Evolutionary conservation across 2,888 invertebrate genomes (phyloP), one percentile per base, ranked within the genome.

Genomic region (Platerodrilus igneus): DNA sequence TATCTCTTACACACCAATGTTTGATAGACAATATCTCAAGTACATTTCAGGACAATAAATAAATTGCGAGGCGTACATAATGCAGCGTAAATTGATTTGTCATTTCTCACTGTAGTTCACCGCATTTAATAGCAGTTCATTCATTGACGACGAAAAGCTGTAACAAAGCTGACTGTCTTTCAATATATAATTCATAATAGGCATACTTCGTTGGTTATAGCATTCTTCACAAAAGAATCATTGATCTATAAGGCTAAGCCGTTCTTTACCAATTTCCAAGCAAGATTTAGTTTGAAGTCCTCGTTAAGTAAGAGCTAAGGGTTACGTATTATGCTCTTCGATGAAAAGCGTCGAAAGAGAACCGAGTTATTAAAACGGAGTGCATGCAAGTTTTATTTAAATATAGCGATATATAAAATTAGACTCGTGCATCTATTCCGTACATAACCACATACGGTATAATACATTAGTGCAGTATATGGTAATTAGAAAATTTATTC

Each of bases 221-320:
- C 53, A 49, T 51, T 51, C 52, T 55, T 63, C 59, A 66, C 63
- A 64, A 66, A 61, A 51, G 62, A 51, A 44, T n/a, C 53, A 51
- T 53, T 66, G 65, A 66, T 67, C 64, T 65, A 64, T 66, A 66
- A 66, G 66, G 67, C 66, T 64, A 61, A 64, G 62, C 60, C 66
- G 65, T 69, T 68, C 66, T 65, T 69, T 60, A 69, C 64, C 67
- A 63, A 69, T 69, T 69, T 68, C 66, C 66, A 63, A 67, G 68
- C 67, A 68, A 69, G 68, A 69, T 69, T 69, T 68, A 67, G 65
- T 54, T 59, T 58, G 66, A 64, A 67, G 64, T 64, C 62, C 62
- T 64, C 63, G n/a, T n/a, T n/a, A n/a, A n/a, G n/a, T n/a, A n/a
- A n/a, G n/a, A n/a, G n/a, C n/a, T n/a, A n/a, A n/a, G n/a, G n/a